phyloP scores from a whole-genome alignment of 2,797 vertebrate genomes.

The Poeciliopsis infans region DNA sequence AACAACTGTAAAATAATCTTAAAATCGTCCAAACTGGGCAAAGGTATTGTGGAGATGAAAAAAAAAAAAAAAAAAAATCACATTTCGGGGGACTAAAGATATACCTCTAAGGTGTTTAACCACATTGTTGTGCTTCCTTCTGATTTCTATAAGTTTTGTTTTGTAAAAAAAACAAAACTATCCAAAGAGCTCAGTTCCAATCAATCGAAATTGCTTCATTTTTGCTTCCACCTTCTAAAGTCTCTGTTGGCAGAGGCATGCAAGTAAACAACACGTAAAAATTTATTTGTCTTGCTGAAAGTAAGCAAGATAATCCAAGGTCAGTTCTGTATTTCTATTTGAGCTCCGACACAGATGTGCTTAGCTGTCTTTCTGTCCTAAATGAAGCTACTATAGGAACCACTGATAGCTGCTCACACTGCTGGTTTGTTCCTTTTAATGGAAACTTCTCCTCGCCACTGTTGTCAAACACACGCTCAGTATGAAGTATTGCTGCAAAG shows the following conservation, averaged over 20 bases:
- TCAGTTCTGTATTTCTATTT: not conserved
- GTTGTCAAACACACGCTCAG: not conserved
- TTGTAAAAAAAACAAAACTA: not conserved
- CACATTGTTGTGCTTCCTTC: not conserved
- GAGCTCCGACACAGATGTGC: not conserved
- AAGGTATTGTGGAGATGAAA: not conserved
- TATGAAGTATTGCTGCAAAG: not conserved
- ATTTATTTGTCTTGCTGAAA: not conserved
- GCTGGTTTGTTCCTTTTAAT: not conserved
- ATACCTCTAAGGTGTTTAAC: not conserved
- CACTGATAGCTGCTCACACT: not conserved
- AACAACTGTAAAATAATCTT: constrained; percentile 1
- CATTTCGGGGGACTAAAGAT: not conserved
- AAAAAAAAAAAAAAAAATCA: not conserved
- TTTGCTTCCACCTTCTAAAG: not conserved
- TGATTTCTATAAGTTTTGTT: not conserved
- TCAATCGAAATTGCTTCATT: not conserved
- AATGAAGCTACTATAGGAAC: not conserved
- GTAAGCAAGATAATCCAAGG: not conserved
- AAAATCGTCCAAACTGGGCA: not conserved
- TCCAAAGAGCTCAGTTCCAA: not conserved
- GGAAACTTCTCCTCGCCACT: not conserved
- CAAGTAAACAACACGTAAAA: not conserved
- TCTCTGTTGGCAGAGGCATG: not conserved
- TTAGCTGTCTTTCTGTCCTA: not conserved